phyloP scores from a whole-genome alignment of 2,797 vertebrate genomes.

The Micropoecilia bifurca region DNA sequence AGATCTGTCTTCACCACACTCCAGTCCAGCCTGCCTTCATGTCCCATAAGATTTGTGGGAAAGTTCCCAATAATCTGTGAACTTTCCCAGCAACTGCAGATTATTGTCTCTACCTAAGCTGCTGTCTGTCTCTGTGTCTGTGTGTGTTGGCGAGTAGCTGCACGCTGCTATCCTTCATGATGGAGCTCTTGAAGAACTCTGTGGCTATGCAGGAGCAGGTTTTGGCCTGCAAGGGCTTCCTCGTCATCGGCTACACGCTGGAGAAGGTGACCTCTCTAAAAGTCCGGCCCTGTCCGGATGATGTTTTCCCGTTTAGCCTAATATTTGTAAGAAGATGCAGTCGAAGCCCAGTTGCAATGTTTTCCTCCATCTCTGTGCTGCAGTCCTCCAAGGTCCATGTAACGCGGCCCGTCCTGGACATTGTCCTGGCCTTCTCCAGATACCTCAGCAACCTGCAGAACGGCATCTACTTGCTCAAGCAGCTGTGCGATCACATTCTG shows the following conservation, averaged over 20 bases:
- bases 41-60: constrained; percentile 56
- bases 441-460: constrained; percentile 95
- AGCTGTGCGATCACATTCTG: constrained; percentile 96
- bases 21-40: constrained; percentile 73
- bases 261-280: constrained; percentile 89
- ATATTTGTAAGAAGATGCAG: background rate
- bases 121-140: constrained; percentile 17
- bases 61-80: constrained; percentile 18
- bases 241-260: constrained; percentile 94
- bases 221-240: constrained; percentile 96
- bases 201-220: constrained; percentile 99
- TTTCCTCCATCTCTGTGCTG: constrained; percentile 22
- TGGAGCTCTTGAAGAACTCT: constrained; percentile 98
- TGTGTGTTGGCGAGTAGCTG: constrained; percentile 78
- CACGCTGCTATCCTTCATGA: constrained; percentile 94
- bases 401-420: constrained; percentile 91
- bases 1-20: constrained; percentile 54
- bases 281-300: constrained; percentile 51
- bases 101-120: constrained; percentile 64
- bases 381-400: constrained; percentile 97
- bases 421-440: constrained; percentile 93
- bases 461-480: constrained; percentile 93
- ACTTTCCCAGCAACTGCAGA: constrained; percentile 69
- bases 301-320: constrained; percentile 23
- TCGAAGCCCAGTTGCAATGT: background rate